Percentiles rank a stretch among this genome's conserved stretches.
Evolutionary conservation across 2,113 vertebrate species (phyloP).

Genomic region (Rhagologus leucostigma): DNA sequence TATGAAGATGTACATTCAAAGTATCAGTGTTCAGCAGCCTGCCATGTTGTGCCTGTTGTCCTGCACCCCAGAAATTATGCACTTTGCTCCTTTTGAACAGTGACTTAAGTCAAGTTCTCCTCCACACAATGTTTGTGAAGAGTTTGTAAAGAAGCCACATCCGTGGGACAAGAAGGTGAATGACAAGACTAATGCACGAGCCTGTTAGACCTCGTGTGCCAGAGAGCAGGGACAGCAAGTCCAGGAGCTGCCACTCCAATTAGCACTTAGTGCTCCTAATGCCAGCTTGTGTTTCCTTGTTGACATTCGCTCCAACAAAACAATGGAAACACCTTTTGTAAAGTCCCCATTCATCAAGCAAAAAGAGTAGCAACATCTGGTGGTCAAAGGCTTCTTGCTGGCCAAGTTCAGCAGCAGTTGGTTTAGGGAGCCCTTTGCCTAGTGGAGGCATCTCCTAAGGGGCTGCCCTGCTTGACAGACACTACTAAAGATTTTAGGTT

Average conservation of each 20-base stretch:
- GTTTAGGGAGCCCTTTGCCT: background rate
- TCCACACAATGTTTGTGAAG: background rate
- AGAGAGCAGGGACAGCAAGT: background rate
- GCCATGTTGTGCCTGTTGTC: background rate
- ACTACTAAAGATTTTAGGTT: background rate
- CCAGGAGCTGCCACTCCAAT: background rate
- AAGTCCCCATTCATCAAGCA: background rate
- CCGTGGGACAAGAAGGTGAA: background rate
- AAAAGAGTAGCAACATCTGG: slow-evolving; percentile 35
- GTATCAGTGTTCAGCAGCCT: background rate
- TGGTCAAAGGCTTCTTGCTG: slow-evolving; percentile 40
- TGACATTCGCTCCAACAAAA: slow-evolving; percentile 31
- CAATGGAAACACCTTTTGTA: slow-evolving; percentile 9
- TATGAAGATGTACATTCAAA: background rate
- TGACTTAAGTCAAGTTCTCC: background rate
- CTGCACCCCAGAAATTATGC: background rate
- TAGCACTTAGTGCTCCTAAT: background rate
- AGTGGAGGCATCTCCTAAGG: background rate
- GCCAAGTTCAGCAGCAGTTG: background rate
- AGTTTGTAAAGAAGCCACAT: background rate
- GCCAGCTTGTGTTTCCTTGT: background rate
- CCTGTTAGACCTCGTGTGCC: background rate
- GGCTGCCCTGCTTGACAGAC: background rate
- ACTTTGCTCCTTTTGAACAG: background rate
- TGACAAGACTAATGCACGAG: background rate